Conservation (phyloP, 2,888 invertebrate genomes). For the Drosophila greeni region DNA sequence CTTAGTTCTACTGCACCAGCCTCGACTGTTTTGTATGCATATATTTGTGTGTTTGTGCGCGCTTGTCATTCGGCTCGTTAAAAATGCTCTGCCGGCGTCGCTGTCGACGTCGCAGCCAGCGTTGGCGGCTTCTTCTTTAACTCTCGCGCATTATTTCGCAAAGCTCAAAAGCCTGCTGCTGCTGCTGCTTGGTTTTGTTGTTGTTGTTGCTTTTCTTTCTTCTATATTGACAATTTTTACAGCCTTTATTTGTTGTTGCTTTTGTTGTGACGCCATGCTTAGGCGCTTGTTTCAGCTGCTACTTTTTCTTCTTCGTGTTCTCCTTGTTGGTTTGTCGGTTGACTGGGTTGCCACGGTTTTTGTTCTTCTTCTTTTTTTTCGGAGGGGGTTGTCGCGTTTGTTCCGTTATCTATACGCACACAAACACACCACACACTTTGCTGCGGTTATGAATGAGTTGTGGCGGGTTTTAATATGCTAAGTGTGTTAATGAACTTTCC, state of each 20-base stretch:
- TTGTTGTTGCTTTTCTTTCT: slow-evolving; percentile 50
- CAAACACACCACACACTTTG: slow-evolving; percentile 22
- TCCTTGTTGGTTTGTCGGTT: slow-evolving; percentile 54
- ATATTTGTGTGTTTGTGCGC: slow-evolving; percentile 36
- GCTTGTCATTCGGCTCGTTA: slow-evolving; percentile 69
- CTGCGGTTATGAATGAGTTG: slow-evolving; percentile 62
- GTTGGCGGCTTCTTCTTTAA: slow-evolving; percentile 67
- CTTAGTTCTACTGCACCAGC: slow-evolving; percentile 22
- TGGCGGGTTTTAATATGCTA: slow-evolving; percentile 34
- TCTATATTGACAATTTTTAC: slow-evolving; percentile 70
- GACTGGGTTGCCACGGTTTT: slow-evolving; percentile 64
- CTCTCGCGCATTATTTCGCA: slow-evolving; percentile 70
- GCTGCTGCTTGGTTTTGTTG: slow-evolving; percentile 29
- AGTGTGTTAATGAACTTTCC: slow-evolving; percentile 65
- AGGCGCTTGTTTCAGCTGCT: slow-evolving; percentile 64
- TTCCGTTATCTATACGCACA: slow-evolving; percentile 64
- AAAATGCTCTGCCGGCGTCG: slow-evolving; percentile 54
- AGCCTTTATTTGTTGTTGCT: slow-evolving; percentile 60
- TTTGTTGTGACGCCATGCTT: slow-evolving; percentile 68
- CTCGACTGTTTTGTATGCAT: slow-evolving; percentile 36
- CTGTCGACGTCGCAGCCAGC: slow-evolving; percentile 39
- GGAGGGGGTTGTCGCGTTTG: slow-evolving; percentile 35
- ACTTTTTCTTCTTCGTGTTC: slow-evolving; percentile 36
- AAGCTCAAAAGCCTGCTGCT: slow-evolving; percentile 38
- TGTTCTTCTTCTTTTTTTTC: slow-evolving; percentile 21